A percentile compares a stretch with the other conserved stretches of the same genome.
Evolutionary conservation across 92 coral and sea anemone genomes (phyloP).

Genomic region (Siderastrea siderea): DNA sequence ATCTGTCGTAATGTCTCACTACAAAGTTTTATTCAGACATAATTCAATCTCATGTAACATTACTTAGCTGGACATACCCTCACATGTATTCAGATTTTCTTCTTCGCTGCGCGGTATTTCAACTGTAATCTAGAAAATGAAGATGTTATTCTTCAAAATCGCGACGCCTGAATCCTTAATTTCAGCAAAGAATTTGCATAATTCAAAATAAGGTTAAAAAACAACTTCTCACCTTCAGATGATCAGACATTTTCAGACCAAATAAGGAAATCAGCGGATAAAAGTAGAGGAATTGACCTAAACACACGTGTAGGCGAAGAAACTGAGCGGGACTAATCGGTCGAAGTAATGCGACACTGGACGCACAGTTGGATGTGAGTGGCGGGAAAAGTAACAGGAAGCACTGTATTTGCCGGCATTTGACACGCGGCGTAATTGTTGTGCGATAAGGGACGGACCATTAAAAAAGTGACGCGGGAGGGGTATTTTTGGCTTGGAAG

Average conservation of each 20-base stretch:
- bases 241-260: constrained; percentile 18
- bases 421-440: neutral
- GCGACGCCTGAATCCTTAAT: constrained; percentile 22
- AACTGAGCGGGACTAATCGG: constrained; percentile 4
- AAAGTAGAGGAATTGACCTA: constrained; percentile 13
- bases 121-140: constrained; percentile 16
- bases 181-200: constrained; percentile 2
- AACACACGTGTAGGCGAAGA: constrained; percentile 4
- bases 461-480: no score
- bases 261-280: constrained; percentile 2
- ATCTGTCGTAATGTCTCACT: constrained; percentile 7
- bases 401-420: neutral
- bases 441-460: no score
- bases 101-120: constrained; percentile 20
- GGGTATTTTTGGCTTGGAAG: no score
- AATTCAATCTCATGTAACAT: neutral
- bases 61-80: constrained; percentile 30
- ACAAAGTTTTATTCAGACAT: constrained; percentile 12
- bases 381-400: constrained; percentile 7
- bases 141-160: constrained; percentile 22
- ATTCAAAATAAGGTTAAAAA: constrained; percentile 14
- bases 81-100: constrained; percentile 11
- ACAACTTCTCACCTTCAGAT: constrained; percentile 20
- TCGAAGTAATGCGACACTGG: constrained; percentile 4
- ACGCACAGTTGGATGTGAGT: constrained; percentile 3